Evolutionary conservation across 2,797 vertebrate genomes (phyloP), one percentile per base, ranked within the genome.

Genomic region (Vespertilio murinus): DNA sequence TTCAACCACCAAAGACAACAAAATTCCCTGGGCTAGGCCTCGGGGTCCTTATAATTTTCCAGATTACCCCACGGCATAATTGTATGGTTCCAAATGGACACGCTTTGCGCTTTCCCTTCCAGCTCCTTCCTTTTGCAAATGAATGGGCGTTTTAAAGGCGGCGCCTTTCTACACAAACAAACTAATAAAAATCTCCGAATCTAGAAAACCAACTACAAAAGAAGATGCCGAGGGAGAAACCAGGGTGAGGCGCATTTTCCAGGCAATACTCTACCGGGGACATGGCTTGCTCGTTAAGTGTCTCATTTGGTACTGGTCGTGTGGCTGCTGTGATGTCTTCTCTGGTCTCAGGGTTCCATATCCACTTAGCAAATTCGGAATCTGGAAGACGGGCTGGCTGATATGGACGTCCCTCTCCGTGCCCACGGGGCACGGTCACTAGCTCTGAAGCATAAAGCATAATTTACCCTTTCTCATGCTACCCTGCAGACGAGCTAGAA

Each of bases 11-110:
- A 9, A 91, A 67, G 67, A 85, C 25, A 92, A 71, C 61, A 70
- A 33, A 54, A 92, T 87, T 91, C 81, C 38, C 47, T 69, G 75
- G 42, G 33, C 38, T 17, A 67, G 59, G 49, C 40, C n/a, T 93
- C 52, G 3, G 23, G 70, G 52, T 56, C 85, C 85, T 82, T 70
- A 77, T 14, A 81, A 61, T 84, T 88, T 96, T 49, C 74, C 70
- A 90, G 45, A 75, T 82, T 64, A 61, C 38, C 54, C 81, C 20
- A 11, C 30, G 30, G 28, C 56, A 25, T 81, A 86, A 80, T 20
- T 45, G 12, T 6, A 30, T 8, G 14, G 40, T 75, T 90, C 59
- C 88, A 82, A 85, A 79, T 3, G 47, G 87, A 86, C 90, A 94
- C 8, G 23, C 23, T 33, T 40, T 61, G 28, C 17, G 30, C 70